These are phyloP conservation scores for Diaperis boleti DNA, from an alignment of 2,888 invertebrate species.

Conservation along the genomic window DNA sequence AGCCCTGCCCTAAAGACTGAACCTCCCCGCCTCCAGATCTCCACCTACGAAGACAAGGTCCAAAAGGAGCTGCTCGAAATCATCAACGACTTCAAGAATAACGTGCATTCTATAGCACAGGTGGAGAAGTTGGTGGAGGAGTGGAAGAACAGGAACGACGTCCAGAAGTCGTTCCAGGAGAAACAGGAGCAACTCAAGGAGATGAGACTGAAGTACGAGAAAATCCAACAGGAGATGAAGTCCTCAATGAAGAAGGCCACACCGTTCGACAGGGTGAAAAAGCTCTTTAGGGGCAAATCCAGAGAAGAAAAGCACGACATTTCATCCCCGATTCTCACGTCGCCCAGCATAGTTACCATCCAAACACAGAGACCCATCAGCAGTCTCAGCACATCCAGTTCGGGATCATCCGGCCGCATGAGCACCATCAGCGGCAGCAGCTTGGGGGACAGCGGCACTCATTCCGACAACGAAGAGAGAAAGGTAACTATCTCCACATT, in stretches of 20 bases:
- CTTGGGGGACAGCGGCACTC: slow-evolving; percentile 86
- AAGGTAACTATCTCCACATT: slow-evolving; percentile 58
- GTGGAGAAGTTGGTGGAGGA: slow-evolving; percentile 87
- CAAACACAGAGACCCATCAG: slow-evolving; percentile 73
- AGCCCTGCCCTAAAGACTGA: slow-evolving; percentile 51
- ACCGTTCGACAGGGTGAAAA: slow-evolving; percentile 79
- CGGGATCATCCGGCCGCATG: slow-evolving; percentile 82
- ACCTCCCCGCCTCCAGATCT: slow-evolving; percentile 44
- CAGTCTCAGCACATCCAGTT: slow-evolving; percentile 78
- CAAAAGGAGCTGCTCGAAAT: slow-evolving; percentile 89
- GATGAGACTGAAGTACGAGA: slow-evolving; percentile 85
- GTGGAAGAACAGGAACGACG: slow-evolving; percentile 89
- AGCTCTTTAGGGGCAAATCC: slow-evolving; percentile 50
- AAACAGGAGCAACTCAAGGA: slow-evolving; percentile 85
- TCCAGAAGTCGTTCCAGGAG: slow-evolving; percentile 86
- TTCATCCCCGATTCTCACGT: slow-evolving; percentile 44
- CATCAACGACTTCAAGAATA: slow-evolving; percentile 90
- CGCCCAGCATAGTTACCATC: slow-evolving; percentile 44
- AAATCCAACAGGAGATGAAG: slow-evolving; percentile 83
- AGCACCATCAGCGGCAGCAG: slow-evolving; percentile 87
- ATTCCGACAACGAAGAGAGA: slow-evolving; percentile 86
- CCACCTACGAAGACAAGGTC: slow-evolving; percentile 67
- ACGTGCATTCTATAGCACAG: slow-evolving; percentile 86
- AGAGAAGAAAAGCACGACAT: slow-evolving; percentile 49
- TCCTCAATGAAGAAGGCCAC: slow-evolving; percentile 81